Conservation (phyloP, 2,113 vertebrate genomes). For the Quiscalus mexicanus region DNA sequence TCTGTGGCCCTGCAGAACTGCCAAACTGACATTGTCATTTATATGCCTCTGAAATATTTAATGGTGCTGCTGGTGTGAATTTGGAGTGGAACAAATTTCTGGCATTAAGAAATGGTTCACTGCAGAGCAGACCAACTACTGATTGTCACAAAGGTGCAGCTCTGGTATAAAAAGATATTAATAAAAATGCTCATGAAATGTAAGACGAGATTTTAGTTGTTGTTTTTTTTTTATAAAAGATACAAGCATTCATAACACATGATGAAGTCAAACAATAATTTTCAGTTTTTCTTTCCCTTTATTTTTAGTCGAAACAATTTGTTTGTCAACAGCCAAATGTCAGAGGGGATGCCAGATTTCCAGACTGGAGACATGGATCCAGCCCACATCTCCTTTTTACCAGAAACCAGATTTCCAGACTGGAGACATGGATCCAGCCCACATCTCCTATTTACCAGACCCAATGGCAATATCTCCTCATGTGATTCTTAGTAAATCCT, state of each 20-base stretch:
- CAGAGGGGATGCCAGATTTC: neutral
- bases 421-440: neutral
- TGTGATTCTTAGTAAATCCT: neutral
- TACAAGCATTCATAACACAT: neutral
- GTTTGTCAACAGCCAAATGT: neutral
- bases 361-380: neutral
- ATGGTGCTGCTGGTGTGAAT: neutral
- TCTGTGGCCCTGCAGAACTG: neutral
- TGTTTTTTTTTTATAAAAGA: neutral
- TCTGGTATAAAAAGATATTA: neutral
- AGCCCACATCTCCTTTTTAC: neutral
- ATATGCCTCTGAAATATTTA: neutral
- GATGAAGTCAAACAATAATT: neutral
- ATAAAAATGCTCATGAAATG: neutral
- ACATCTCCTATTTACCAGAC: neutral
- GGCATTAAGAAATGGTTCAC: neutral
- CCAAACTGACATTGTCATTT: neutral
- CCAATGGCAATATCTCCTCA: neutral
- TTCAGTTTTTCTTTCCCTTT: neutral
- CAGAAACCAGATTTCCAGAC: neutral
- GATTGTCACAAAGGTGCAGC: neutral
- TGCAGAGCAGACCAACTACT: neutral
- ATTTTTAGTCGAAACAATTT: neutral
- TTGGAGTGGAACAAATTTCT: neutral
- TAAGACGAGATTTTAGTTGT: fast-evolving